These are phyloP conservation scores for Mayetiola destructor DNA, from an alignment of 2,888 invertebrate genomes.

Conservation along the genomic window DNA sequence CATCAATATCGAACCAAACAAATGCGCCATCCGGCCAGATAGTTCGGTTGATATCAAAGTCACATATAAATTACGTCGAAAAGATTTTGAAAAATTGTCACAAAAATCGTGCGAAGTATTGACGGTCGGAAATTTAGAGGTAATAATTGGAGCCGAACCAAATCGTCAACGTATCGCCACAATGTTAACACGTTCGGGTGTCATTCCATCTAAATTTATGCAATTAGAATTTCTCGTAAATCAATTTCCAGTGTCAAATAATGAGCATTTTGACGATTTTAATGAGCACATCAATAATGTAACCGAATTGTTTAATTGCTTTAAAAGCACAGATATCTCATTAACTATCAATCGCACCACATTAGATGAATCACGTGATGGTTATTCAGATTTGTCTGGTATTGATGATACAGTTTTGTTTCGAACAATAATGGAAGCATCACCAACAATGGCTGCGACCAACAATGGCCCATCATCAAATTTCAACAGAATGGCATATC, in stretches of 20 bases:
- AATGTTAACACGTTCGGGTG: conserved; percentile 25
- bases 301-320: conserved; percentile 26
- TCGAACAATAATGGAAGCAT: conserved; percentile 25
- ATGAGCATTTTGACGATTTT: neutral
- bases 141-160: conserved; percentile 40
- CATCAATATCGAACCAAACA: conserved; percentile 32
- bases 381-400: conserved; percentile 27
- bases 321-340: conserved; percentile 29
- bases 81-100: conserved; percentile 34
- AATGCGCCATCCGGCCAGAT: conserved; percentile 35
- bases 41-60: conserved; percentile 31
- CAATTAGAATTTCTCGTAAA: conserved; percentile 19
- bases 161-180: conserved; percentile 34
- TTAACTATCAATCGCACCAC: conserved; percentile 29
- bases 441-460: conserved; percentile 21
- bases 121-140: conserved; percentile 36
- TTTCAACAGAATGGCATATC: neutral
- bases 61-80: conserved; percentile 36
- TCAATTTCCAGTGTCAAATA: neutral
- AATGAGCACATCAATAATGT: conserved; percentile 18
- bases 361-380: conserved; percentile 28
- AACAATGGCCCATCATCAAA: neutral
- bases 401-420: conserved; percentile 32
- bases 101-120: conserved; percentile 31
- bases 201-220: conserved; percentile 24